Conservation (phyloP, 2,113 vertebrate genomes). For the Gymnocephalus cernua region DNA sequence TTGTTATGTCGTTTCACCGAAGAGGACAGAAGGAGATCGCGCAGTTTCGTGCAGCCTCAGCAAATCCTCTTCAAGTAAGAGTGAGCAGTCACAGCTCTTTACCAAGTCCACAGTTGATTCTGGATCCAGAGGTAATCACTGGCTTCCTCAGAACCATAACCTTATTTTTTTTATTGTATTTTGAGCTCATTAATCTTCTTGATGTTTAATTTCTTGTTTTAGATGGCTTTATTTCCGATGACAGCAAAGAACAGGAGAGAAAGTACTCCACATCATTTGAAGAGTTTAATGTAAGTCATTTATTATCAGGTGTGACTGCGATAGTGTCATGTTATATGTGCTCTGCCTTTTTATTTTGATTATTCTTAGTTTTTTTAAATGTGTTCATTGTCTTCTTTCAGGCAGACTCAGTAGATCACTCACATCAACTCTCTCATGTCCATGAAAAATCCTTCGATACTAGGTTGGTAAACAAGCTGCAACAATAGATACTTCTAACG, state of each 20-base stretch:
- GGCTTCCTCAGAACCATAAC: not conserved
- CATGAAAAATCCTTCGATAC: constrained; percentile 53
- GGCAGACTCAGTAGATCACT: constrained; percentile 45
- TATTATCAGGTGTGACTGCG: not conserved
- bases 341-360: not conserved
- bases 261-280: constrained; percentile 71
- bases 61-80: constrained; percentile 62
- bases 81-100: constrained; percentile 44
- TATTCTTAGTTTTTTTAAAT: not conserved
- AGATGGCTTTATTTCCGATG: constrained; percentile 68
- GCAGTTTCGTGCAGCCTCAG: constrained; percentile 57
- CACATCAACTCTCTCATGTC: constrained; percentile 35
- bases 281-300: constrained; percentile 71
- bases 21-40: constrained; percentile 77
- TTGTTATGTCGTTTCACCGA: constrained; percentile 40
- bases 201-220: constrained; percentile 27
- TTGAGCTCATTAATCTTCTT: not conserved
- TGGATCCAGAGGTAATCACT: constrained; percentile 76
- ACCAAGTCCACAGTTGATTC: constrained; percentile 63
- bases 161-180: not conserved
- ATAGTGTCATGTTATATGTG: not conserved
- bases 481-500: not conserved
- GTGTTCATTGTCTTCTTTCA: constrained; percentile 45
- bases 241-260: constrained; percentile 51
- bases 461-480: constrained; percentile 62